Base-by-base conservation (phyloP, 2,888 invertebrate genomes). In the Polietes domitor region DNA sequence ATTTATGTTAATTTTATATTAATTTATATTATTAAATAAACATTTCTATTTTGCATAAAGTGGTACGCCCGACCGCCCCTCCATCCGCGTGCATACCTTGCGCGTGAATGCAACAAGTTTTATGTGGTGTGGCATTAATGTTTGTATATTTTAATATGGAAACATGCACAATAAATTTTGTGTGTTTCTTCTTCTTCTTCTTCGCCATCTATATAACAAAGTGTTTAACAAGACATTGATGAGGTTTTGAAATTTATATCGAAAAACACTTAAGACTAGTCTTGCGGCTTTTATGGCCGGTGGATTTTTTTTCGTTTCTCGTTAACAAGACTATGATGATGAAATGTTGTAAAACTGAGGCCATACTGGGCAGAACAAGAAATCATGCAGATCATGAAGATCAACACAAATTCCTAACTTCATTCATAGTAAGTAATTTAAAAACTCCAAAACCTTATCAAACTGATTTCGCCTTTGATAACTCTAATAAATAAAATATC, bases 1-100 rank as follows among this genome's bases (percentile, higher is more conserved):
- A 68, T 68, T 68, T 68, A 68, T 68, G 68, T 68, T 68, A 68
- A 68, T 68, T 68, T 68, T 12, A 68, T 41, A 41, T 68, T 68
- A 68, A 68, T 68, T 68, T 41, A 68, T 41, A 68, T 43, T 43
- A 43, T 68, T 68, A 43, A 68, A 68, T 43, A 43, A 24, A 21
- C 37, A 65, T 65, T 65, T 41, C 15, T 24, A 6, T 1, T 68
- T 43, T 41, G 68, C 58, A 58, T 24, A 24, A 47, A 47, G n/a
- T 7, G 61, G 61, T 28, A 28, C 28, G 28, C 5, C 5, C n/a
- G 28, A n/a, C 58, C 19, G 1, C 24, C 26, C 15, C 17, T 7
- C 28, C 61, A 28, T n/a, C 28, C 28, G 61, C n/a, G 37, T 37
- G 37, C 7, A 7, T 37, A 9, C 7, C 6, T 37, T 7, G 12